Conservation (phyloP, 2,888 invertebrate genomes). For the Chrysolina oricalcia region DNA sequence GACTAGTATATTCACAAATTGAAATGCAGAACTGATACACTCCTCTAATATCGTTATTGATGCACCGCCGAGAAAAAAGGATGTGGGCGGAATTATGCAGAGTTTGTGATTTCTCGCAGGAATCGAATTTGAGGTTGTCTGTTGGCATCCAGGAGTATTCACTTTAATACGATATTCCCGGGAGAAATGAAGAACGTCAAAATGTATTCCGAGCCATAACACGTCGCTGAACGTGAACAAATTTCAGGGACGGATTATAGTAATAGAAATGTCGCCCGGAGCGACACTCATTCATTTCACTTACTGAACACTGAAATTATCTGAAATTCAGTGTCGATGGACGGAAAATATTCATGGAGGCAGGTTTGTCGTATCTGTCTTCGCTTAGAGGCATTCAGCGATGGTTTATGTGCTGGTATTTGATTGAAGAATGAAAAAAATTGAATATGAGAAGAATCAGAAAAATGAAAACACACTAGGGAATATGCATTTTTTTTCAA, state of each 20-base stretch:
- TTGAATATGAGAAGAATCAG: too few relatives aligned
- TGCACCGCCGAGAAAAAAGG: not conserved
- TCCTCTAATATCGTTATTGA: not conserved
- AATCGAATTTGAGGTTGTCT: constrained; percentile 46
- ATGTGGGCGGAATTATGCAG: constrained; percentile 28
- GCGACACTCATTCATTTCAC: constrained; percentile 9
- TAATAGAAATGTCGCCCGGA: constrained; percentile 21
- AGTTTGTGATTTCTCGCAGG: constrained; percentile 47
- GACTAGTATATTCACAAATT: not conserved
- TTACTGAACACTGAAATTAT: constrained; percentile 15
- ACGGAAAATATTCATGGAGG: not conserved
- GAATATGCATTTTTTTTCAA: too few relatives aligned
- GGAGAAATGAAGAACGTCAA: constrained; percentile 49
- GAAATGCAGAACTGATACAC: not conserved
- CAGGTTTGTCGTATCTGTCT: not conserved
- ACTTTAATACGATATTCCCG: constrained; percentile 45
- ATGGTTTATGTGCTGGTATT: too few relatives aligned
- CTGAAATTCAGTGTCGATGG: not conserved
- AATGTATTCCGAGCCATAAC: constrained; percentile 45
- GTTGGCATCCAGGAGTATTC: constrained; percentile 42
- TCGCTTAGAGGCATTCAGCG: not conserved
- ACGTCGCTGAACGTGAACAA: constrained; percentile 37
- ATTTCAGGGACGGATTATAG: constrained; percentile 34
- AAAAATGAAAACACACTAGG: too few relatives aligned
- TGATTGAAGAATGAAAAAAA: too few relatives aligned